Evolutionary conservation across 2,888 invertebrate species (phyloP), one percentile per base, ranked within the genome.

Genomic region (Elaeidobius kamerunicus): DNA sequence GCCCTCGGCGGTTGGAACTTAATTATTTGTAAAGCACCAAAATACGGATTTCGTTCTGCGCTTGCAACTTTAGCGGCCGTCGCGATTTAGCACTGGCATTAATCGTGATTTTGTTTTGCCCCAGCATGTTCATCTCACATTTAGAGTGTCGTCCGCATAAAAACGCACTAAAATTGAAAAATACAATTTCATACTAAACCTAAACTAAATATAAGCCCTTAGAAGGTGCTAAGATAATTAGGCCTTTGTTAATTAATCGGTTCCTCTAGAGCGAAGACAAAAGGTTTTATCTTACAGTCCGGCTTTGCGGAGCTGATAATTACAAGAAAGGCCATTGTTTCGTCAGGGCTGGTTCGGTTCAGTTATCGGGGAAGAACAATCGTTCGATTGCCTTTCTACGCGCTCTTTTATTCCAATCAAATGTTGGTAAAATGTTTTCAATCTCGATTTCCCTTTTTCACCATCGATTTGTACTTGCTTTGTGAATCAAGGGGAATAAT

Each of bases 241-340:
- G 61, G 47, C 57, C 59, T 56, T 61, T 61, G 61, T 63, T 46
- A 49, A 61, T 60, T 62, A 61, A 63, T 63, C 58, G 56, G 52
- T 57, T 57, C 55, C 58, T 49, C 58, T 34, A 42, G 41, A n/a
- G 20, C 41, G 41, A 20, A 47, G 54, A 54, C 44, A 49, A 54
- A 43, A 49, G 54, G 44, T 49, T 48, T 54, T 54, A 54, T 54
- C 54, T 54, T 38, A 49, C 20, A 27, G 49, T 54, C 49, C 47
- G 48, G 52, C n/a, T n/a, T 39, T 34, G 28, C 28, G 16, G 34
- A 40, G 34, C 32, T 40, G 38, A 49, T 54, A 54, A 54, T 54
- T 54, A 49, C 54, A 48, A 53, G 49, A 35, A 49, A 49, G 36
- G 42, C 42, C 36, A 42, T 49, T 49, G 49, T 49, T 49, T 12